These are phyloP conservation scores for Rhysida immarginata DNA, from an alignment of 1,140 invertebrate genomes.

Conservation along the genomic window DNA sequence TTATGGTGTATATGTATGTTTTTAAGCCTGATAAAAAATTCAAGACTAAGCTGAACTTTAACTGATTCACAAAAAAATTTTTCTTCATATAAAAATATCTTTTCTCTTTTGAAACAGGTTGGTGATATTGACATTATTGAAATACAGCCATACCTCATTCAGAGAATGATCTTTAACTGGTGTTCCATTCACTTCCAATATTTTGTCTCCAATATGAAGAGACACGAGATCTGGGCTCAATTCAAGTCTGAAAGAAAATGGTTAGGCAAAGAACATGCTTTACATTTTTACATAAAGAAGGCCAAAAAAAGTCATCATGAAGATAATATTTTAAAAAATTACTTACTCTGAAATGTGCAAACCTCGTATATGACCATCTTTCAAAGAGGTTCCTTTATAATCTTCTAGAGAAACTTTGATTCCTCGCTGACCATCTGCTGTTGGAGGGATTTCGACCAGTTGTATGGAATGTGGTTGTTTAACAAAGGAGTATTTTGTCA, in stretches of 20 bases:
- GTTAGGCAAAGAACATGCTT: no score
- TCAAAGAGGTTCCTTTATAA: conserved; percentile 19
- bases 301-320: no score
- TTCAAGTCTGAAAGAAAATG: conserved; percentile 48
- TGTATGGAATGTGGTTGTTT: conserved; percentile 54
- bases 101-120: no score
- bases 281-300: no score
- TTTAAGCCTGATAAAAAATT: no score
- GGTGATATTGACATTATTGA: no score
- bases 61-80: no score
- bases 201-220: conserved; percentile 73
- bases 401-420: conserved; percentile 43
- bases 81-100: no score
- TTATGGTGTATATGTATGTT: no score
- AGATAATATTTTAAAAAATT: no score
- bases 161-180: conserved; percentile 53
- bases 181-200: conserved; percentile 80
- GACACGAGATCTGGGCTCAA: conserved; percentile 63
- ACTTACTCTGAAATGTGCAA: conserved; percentile 26
- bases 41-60: no score
- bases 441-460: conserved; percentile 52
- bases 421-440: conserved; percentile 34
- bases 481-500: conserved; percentile 37
- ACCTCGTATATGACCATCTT: conserved; percentile 14
- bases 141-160: conserved; percentile 27